Evolutionary conservation across 2,797 vertebrate species (phyloP).

Genomic region (Glossophaga mutica): DNA sequence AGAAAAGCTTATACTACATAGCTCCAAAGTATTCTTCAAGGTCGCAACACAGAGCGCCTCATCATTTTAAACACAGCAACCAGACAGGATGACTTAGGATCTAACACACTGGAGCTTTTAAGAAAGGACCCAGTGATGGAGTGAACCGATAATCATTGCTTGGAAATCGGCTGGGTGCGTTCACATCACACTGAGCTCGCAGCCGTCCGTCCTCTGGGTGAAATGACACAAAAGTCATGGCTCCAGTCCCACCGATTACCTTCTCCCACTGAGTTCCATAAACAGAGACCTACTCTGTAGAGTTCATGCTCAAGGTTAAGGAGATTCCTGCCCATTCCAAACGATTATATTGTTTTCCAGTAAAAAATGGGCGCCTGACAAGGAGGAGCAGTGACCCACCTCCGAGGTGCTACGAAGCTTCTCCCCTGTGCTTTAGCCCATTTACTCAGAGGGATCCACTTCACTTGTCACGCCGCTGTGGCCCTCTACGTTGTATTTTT

Average conservation of each 20-base stretch:
- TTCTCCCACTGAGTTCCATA: neutral
- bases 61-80: constrained; percentile 41
- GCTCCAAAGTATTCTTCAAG: constrained; percentile 42
- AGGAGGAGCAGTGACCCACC: neutral
- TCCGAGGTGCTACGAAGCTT: neutral
- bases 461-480: neutral
- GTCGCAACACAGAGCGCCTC: constrained; percentile 58
- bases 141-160: neutral
- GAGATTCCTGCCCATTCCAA: neutral
- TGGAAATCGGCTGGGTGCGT: neutral
- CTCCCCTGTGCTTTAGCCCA: neutral
- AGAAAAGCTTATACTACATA: neutral
- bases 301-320: neutral
- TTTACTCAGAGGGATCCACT: neutral
- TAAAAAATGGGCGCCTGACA: neutral
- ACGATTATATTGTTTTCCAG: neutral
- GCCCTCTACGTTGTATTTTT: neutral
- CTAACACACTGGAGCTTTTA: constrained; percentile 51
- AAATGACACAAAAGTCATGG: neutral
- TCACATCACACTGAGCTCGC: neutral
- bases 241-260: neutral
- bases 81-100: neutral
- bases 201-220: neutral
- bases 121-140: constrained; percentile 56
- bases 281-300: neutral